Conservation (phyloP, 2,113 vertebrate genomes). For the Plotosus lineatus region DNA sequence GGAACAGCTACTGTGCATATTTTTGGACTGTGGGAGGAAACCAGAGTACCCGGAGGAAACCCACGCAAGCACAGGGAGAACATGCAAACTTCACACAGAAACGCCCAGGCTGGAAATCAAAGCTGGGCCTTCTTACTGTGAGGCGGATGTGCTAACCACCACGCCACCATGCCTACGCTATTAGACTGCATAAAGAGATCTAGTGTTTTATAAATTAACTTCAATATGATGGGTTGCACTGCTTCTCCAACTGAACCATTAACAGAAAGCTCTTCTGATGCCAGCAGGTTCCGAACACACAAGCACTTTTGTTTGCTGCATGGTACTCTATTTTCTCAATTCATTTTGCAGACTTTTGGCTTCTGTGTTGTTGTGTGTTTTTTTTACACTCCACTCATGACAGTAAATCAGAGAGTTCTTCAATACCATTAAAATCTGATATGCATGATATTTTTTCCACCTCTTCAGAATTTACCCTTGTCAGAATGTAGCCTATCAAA, state of each 20-base stretch:
- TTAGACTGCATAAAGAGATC: neutral
- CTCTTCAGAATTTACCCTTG: slow-evolving; percentile 59
- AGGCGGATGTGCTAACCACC: no score
- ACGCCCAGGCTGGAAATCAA: no score
- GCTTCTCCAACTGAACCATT: neutral
- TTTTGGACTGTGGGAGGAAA: no score
- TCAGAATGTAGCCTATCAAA: slow-evolving; percentile 62
- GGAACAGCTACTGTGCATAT: no score
- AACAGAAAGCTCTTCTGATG: slow-evolving; percentile 3
- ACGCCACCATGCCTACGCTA: neutral
- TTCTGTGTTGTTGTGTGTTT: slow-evolving; percentile 19
- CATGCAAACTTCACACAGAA: no score
- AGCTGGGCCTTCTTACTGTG: no score
- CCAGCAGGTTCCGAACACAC: neutral
- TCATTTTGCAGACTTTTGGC: slow-evolving; percentile 27
- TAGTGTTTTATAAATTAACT: neutral
- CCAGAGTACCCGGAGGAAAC: no score
- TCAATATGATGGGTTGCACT: neutral
- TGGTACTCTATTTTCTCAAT: slow-evolving; percentile 19
- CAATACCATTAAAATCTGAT: slow-evolving; percentile 60
- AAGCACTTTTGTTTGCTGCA: neutral
- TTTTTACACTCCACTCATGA: slow-evolving; percentile 37
- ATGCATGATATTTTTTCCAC: slow-evolving; percentile 54
- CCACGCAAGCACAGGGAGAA: no score
- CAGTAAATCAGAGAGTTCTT: slow-evolving; percentile 52